Evolutionary conservation across 2,888 invertebrate species (phyloP).

Genomic region (Sympetrum striolatum): DNA sequence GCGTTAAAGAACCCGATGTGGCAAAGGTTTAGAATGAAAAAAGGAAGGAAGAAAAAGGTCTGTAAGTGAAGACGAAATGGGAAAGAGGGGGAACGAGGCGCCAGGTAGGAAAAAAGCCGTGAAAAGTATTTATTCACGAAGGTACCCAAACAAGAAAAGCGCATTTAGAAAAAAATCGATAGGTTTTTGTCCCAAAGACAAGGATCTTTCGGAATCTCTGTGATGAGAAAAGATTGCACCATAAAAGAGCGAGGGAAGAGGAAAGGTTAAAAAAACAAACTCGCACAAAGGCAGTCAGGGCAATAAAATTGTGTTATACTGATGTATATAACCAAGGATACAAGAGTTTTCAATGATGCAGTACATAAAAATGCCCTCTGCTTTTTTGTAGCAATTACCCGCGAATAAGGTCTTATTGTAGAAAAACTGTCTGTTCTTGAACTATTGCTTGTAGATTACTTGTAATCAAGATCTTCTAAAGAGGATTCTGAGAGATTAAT

Average conservation of each 20-base stretch:
- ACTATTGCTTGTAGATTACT: not conserved
- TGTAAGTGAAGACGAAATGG: not conserved
- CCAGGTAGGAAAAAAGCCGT: conserved; percentile 29
- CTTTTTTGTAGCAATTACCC: conserved; percentile 20
- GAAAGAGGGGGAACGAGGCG: not conserved
- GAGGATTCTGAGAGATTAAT: not conserved
- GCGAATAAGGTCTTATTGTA: conserved; percentile 14
- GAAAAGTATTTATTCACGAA: not conserved
- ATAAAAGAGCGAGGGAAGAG: not conserved
- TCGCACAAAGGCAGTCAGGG: conserved; percentile 10
- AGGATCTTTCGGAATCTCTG: conserved; percentile 26
- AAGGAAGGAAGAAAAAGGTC: not conserved
- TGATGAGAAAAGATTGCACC: not conserved
- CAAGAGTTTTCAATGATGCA: conserved; percentile 18
- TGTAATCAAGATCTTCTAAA: not conserved
- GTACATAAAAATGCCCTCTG: conserved; percentile 26
- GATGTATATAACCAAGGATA: conserved; percentile 28
- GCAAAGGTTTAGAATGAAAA: not conserved
- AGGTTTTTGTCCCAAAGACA: not conserved
- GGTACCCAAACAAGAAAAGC: conserved; percentile 29
- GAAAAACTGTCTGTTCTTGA: not conserved
- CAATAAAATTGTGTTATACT: conserved; percentile 39
- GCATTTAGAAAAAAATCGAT: conserved; percentile 34
- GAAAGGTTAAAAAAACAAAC: conserved; percentile 12
- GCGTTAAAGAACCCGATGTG: conserved; percentile 3